Evolutionary conservation across 2,888 invertebrate species (phyloP).

Genomic region (Venustoraphidia nigricollis): DNA sequence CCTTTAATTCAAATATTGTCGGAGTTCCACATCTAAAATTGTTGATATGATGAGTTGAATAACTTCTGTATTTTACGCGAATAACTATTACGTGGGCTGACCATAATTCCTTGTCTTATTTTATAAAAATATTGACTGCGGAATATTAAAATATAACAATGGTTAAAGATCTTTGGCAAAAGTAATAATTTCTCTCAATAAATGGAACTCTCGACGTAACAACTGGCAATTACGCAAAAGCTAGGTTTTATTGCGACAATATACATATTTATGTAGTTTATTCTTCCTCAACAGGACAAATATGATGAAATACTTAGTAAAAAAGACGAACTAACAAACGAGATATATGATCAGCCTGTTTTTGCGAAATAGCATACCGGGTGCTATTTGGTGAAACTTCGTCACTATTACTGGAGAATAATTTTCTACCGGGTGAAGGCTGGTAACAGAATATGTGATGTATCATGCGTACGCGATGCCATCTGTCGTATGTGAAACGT

Average conservation of each 20-base stretch:
- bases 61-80: too few species aligned
- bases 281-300: not conserved
- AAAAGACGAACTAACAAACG: constrained; percentile 14
- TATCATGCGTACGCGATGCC: constrained; percentile 73
- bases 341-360: not conserved
- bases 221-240: too few species aligned
- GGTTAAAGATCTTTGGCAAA: too few species aligned
- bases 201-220: too few species aligned
- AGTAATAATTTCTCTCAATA: too few species aligned
- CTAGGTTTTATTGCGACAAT: too few species aligned
- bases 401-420: constrained; percentile 45
- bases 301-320: not conserved
- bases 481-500: constrained; percentile 67
- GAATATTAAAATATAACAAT: too few species aligned
- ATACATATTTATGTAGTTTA: too few species aligned
- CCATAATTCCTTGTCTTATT: too few species aligned
- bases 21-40: constrained; percentile 23
- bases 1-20: constrained; percentile 25
- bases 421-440: constrained; percentile 67
- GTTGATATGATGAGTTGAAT: constrained; percentile 6
- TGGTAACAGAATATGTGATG: constrained; percentile 82
- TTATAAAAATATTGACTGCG: too few species aligned
- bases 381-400: constrained; percentile 4
- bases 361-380: not conserved
- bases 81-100: too few species aligned